Evolutionary conservation across 2,888 invertebrate species (phyloP), one percentile per base, ranked within the genome.

Genomic region (Drosophila nr. fundita): DNA sequence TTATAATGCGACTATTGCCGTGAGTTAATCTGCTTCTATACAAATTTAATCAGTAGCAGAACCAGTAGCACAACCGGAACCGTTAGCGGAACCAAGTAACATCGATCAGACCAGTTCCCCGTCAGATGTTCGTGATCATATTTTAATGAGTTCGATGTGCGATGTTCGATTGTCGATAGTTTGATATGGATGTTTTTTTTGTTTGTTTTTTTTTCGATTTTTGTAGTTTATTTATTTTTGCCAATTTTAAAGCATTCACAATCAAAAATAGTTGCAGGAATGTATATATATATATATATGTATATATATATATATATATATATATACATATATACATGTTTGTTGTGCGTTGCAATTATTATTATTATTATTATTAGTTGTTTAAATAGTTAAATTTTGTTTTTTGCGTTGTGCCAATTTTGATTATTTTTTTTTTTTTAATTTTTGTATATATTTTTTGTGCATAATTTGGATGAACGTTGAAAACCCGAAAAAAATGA

Each of bases 1-100:
- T 74, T 67, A 73, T 68, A 38, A 74, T 68, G 71, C 68, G 69
- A 73, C 69, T 68, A 70, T 58, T 68, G 63, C 69, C 64, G 57
- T 62, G 57, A 8, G 45, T 8, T 24, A 45, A 45, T 24, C 45
- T 45, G 15, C 24, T 45, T 45, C 45, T 24, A 45, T 45, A 45
- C 4, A 24, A 45, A 45, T 45, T 45, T 8, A 24, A 45, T 8
- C 45, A 45, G 21, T 21, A 45, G 45, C 21, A 45, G 45, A 21
- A 45, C 42, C 42, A 42, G 45, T 45, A 45, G 45, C 45, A 45
- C 45, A 45, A 45, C n/a, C 40, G 40, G 8, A 40, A 40, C 11
- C 42, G 21, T 21, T 45, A 15, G 45, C 21, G 21, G 15, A 15
- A 45, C 34, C 61, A 48, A 74, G 29, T 40, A 38, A 58, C 21